A percentile compares a stretch with the other conserved stretches of the same genome.
These are phyloP conservation scores for Dicerorhinus sumatrensis DNA, from an alignment of 2,113 vertebrate species.

Conservation along the genomic window DNA sequence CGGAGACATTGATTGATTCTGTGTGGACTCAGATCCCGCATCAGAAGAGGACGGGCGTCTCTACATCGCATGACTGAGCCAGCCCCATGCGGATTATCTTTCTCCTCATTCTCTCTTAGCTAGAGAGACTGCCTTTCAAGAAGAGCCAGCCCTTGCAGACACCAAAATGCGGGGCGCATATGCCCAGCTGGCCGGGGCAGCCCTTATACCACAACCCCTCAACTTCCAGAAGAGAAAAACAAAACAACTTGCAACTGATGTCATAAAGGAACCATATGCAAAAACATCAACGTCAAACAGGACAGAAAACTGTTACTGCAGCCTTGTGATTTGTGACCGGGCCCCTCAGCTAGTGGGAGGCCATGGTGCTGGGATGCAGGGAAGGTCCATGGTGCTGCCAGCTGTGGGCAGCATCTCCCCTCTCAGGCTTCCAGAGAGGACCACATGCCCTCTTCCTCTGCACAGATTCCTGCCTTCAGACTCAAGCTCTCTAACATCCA, in stretches of 20 bases:
- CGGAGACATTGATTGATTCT: not conserved
- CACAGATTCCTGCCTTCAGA: not conserved
- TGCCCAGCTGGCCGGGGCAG: not conserved
- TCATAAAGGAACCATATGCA: not conserved
- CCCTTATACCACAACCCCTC: not conserved
- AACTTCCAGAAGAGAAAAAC: not conserved
- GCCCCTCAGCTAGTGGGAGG: rapidly evolving
- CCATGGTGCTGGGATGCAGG: not conserved
- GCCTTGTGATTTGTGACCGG: no score
- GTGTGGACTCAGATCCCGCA: not conserved
- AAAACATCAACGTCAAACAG: not conserved
- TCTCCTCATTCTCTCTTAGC: not conserved
- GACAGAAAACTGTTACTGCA: not conserved
- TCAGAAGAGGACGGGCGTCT: not conserved
- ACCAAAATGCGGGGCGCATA: not conserved
- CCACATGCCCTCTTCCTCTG: not conserved
- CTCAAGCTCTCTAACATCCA: not conserved
- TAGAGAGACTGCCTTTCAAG: not conserved
- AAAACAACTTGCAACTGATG: not conserved
- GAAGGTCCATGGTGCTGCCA: rapidly evolving
- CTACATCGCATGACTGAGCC: rapidly evolving
- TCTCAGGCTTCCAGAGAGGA: not conserved
- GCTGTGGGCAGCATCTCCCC: not conserved
- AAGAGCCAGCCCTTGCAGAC: not conserved
- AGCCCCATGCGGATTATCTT: rapidly evolving